A percentile compares a stretch with the other conserved stretches of the same genome.
Conservation (phyloP, 2,797 vertebrate genomes). For the Brachyrhaphis roseni region DNA sequence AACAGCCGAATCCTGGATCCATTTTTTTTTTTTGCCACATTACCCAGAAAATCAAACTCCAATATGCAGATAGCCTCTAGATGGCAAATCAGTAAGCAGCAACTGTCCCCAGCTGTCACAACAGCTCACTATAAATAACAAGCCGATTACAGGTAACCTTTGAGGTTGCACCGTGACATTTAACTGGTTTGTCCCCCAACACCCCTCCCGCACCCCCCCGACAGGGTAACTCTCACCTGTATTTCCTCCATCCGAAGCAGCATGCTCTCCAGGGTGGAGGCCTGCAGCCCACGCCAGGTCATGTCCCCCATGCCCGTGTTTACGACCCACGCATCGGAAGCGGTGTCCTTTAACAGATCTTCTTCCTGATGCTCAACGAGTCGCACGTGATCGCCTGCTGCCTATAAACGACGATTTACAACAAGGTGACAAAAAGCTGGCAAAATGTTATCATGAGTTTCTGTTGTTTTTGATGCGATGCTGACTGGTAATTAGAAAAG, state of each 20-base stretch:
- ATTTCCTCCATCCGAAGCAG: conserved; percentile 95
- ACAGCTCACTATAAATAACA: conserved; percentile 53
- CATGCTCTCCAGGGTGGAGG: conserved; percentile 86
- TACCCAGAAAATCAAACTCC: not conserved
- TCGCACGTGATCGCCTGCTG: conserved; percentile 62
- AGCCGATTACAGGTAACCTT: conserved; percentile 44
- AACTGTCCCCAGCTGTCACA: conserved; percentile 45
- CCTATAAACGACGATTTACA: conserved; percentile 54
- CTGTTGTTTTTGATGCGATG: not conserved
- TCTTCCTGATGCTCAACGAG: conserved; percentile 73
- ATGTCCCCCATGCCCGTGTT: conserved; percentile 59
- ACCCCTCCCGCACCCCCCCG: too few relatives aligned
- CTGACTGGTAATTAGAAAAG: conserved; percentile 2
- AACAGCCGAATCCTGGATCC: not conserved
- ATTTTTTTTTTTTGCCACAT: too few relatives aligned
- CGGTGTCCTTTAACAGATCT: conserved; percentile 78
- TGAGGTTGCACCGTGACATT: conserved; percentile 42
- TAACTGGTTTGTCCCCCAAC: not conserved
- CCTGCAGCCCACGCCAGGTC: conserved; percentile 57
- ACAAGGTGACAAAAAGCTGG: not conserved
- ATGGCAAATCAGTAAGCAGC: conserved; percentile 32
- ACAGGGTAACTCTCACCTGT: conserved; percentile 82
- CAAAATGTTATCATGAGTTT: not conserved
- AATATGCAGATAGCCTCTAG: not conserved
- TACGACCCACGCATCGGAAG: conserved; percentile 55